phyloP scores from a whole-genome alignment of 2,797 vertebrate genomes.

The Anabas testudineus region DNA sequence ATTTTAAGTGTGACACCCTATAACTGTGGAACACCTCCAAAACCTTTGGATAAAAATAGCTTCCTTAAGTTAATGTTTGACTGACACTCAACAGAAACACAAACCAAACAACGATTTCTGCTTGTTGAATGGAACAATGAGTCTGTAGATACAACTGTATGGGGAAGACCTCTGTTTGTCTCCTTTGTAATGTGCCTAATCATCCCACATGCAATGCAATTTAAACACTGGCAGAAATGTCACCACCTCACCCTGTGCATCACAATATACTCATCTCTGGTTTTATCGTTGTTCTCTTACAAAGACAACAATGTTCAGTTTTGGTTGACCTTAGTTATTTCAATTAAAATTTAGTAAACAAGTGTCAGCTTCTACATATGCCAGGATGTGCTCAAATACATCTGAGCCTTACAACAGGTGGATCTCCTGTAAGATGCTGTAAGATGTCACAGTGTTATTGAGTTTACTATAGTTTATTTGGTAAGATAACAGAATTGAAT shows the following conservation, averaged over 20 bases:
- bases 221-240: neutral
- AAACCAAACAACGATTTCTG: too few species aligned
- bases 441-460: too few species aligned
- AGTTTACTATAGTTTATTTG: too few species aligned
- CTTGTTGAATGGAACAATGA: too few species aligned
- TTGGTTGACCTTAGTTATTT: neutral
- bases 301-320: neutral
- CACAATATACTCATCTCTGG: too few species aligned
- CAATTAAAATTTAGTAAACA: neutral
- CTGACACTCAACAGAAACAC: neutral
- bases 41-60: too few species aligned
- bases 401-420: constrained; percentile 34
- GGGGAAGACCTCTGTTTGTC: too few species aligned
- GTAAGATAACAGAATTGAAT: neutral
- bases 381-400: neutral
- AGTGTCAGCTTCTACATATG: neutral
- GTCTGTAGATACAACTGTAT: too few species aligned
- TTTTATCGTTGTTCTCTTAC: too few species aligned
- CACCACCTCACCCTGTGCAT: too few species aligned
- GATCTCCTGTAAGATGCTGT: neutral
- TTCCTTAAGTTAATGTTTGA: neutral
- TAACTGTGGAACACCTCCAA: too few species aligned
- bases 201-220: neutral
- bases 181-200: neutral
- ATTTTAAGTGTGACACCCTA: too few species aligned